phyloP scores from a whole-genome alignment of 2,797 vertebrate genomes.

The Eidolon dupreanum region DNA sequence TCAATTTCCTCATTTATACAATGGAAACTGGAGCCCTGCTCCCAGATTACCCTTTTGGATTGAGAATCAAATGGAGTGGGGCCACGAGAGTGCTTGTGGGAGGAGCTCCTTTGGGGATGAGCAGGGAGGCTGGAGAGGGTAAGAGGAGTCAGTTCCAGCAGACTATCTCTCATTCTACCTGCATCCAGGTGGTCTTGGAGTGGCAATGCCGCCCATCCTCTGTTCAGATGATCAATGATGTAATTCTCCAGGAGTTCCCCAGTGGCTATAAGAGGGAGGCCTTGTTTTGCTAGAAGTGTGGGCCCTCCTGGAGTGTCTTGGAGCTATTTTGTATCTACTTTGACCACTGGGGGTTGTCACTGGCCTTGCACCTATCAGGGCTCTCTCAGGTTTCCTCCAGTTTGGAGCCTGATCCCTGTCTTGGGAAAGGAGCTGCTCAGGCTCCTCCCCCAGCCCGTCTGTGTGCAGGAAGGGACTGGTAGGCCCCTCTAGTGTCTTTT shows the following conservation, averaged over 20 bases:
- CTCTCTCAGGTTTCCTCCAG: background rate
- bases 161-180: background rate
- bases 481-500: background rate
- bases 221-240: background rate
- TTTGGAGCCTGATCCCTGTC: background rate
- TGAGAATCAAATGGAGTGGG: background rate
- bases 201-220: background rate
- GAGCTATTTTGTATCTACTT: constrained; percentile 46
- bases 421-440: background rate
- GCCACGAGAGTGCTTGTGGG: background rate
- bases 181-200: background rate
- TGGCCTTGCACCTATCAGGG: background rate
- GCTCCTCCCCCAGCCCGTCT: background rate
- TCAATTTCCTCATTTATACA: constrained; percentile 35
- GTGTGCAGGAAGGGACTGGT: background rate
- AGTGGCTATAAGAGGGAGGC: background rate
- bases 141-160: background rate
- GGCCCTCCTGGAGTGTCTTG: background rate
- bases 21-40: background rate
- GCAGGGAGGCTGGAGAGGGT: background rate
- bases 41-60: background rate
- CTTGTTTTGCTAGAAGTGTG: constrained; percentile 23
- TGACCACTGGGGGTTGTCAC: background rate
- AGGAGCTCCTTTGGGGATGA: background rate
- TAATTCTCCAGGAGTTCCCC: background rate